Conservation (phyloP, 2,888 invertebrate species). For the Polymixis flavicincta region DNA sequence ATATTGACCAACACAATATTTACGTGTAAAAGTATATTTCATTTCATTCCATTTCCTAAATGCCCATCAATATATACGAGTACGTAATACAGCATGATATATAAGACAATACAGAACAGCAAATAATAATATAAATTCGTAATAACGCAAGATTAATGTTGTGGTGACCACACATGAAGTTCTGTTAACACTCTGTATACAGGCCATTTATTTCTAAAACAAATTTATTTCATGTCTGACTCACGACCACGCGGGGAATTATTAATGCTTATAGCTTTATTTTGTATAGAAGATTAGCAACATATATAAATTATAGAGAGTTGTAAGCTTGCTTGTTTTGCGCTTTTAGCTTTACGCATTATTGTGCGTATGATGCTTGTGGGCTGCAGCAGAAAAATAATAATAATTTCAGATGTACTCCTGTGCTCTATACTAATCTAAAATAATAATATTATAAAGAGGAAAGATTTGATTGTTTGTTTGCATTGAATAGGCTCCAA, state of each 20-base stretch:
- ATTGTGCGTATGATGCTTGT: background rate
- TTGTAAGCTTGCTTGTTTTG: background rate
- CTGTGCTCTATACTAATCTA: no score
- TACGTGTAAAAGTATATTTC: no score
- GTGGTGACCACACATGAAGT: conserved; percentile 44
- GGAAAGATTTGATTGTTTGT: no score
- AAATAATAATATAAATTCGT: conserved; percentile 48
- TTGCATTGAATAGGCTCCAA: no score
- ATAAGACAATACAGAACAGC: conserved; percentile 12
- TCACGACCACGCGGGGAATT: conserved; percentile 21
- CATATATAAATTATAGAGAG: background rate
- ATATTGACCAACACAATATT: no score
- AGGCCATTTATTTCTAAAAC: conserved; percentile 42
- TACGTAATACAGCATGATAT: background rate
- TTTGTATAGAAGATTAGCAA: background rate
- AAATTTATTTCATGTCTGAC: conserved; percentile 47
- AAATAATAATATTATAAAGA: no score
- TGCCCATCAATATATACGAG: background rate
- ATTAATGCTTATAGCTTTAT: conserved; percentile 28
- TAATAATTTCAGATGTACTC: no score
- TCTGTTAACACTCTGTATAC: conserved; percentile 28
- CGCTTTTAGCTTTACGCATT: background rate
- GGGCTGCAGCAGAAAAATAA: no score
- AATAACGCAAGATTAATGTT: conserved; percentile 42
- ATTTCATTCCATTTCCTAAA: no score